Percentiles rank a stretch among this genome's conserved stretches.
Conservation (phyloP, 1,140 invertebrate species). For the Onthophagus taurus region DNA sequence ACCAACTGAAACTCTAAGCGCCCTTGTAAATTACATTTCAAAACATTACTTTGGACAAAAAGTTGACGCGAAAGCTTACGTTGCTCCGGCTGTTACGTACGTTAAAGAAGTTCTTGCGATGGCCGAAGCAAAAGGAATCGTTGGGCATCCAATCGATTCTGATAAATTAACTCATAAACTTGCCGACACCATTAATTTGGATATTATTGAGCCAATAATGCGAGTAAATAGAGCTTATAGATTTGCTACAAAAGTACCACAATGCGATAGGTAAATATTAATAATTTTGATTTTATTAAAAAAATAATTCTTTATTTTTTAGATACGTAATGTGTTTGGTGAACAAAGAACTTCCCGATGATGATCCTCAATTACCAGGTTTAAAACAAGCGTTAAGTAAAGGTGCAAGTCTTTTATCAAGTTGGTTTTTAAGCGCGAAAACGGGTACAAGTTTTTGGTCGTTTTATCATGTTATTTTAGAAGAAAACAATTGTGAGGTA, state of each 20-base stretch:
- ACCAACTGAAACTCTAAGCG: constrained; percentile 56
- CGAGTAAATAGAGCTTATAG: constrained; percentile 66
- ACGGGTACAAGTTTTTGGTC: constrained; percentile 48
- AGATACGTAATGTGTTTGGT: constrained; percentile 64
- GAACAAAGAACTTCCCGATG: constrained; percentile 49
- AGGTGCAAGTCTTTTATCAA: constrained; percentile 59
- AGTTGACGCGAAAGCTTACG: constrained; percentile 60
- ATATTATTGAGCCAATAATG: constrained; percentile 66
- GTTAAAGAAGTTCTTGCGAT: constrained; percentile 55
- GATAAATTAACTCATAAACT: constrained; percentile 62
- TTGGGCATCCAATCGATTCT: constrained; percentile 44
- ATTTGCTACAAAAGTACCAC: constrained; percentile 54
- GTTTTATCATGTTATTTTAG: constrained; percentile 44
- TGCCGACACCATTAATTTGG: constrained; percentile 67
- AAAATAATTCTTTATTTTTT: constrained; percentile 8
- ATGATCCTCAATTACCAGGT: constrained; percentile 42
- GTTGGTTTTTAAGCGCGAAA: constrained; percentile 52
- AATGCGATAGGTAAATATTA: constrained; percentile 49
- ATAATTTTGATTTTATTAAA: not conserved
- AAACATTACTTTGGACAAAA: constrained; percentile 62
- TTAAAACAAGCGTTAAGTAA: constrained; percentile 58
- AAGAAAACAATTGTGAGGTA: constrained; percentile 46
- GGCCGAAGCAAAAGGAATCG: constrained; percentile 53
- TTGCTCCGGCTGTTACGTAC: constrained; percentile 63
- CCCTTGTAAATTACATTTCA: constrained; percentile 54